Percentiles rank a stretch among this genome's conserved stretches.
These are phyloP conservation scores for Urophycis tenuis DNA, from an alignment of 2,797 vertebrate genomes.

Conservation along the genomic window DNA sequence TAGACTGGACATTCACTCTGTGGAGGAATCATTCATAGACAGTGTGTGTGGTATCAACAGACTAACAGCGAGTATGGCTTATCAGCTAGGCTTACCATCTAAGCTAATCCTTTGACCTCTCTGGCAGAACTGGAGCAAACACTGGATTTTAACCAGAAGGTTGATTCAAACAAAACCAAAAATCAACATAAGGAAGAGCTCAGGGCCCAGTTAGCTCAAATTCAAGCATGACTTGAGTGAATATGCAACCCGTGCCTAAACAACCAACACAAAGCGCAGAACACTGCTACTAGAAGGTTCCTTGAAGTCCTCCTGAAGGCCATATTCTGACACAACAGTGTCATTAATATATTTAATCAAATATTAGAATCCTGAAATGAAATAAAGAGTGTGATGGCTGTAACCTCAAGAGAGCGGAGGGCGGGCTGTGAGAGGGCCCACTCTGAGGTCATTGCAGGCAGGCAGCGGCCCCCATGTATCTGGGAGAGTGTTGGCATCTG, in stretches of 20 bases:
- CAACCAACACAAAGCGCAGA: neutral
- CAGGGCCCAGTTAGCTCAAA: neutral
- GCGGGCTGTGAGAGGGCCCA: conserved; percentile 27
- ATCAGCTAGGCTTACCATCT: conserved; percentile 20
- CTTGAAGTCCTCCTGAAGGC: neutral
- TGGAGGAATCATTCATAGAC: conserved; percentile 40
- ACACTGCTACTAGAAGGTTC: neutral
- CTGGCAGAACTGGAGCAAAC: conserved; percentile 21
- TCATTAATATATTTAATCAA: conserved; percentile 4
- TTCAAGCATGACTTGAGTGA: neutral
- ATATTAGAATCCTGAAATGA: neutral
- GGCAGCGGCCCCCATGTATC: conserved; percentile 40
- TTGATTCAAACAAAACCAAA: neutral
- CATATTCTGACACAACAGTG: neutral
- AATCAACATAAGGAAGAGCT: neutral
- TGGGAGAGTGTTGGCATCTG: conserved; percentile 48
- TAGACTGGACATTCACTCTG: conserved; percentile 69
- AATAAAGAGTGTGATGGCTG: neutral
- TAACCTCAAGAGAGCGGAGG: conserved; percentile 4
- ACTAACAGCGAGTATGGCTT: conserved; percentile 50
- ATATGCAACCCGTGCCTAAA: neutral
- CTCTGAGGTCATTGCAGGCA: conserved; percentile 43
- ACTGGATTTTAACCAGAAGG: conserved; percentile 31
- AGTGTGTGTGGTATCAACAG: conserved; percentile 45
- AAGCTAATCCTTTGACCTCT: conserved; percentile 29